phyloP scores from a whole-genome alignment of 2,888 invertebrate species.

The Brenthis daphne region DNA sequence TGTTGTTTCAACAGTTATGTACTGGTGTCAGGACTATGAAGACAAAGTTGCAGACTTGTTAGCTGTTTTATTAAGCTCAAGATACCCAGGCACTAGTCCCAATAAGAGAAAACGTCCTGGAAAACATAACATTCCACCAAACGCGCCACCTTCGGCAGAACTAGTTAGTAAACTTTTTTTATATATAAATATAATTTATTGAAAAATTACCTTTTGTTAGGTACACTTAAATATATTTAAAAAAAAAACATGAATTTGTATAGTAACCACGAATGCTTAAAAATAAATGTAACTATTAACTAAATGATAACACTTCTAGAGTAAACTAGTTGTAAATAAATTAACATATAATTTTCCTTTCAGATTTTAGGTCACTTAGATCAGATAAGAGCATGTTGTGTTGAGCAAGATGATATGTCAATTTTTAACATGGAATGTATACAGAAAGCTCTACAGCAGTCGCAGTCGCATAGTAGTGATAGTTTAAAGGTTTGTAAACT shows the following conservation, averaged over 20 bases:
- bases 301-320: slow-evolving; percentile 4
- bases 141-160: slow-evolving; percentile 90
- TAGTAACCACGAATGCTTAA: background rate
- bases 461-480: slow-evolving; percentile 94
- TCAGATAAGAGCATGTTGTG: slow-evolving; percentile 90
- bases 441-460: slow-evolving; percentile 94
- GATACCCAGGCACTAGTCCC: slow-evolving; percentile 93
- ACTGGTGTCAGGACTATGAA: slow-evolving; percentile 96
- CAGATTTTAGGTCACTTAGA: slow-evolving; percentile 95
- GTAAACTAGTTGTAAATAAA: slow-evolving; percentile 11
- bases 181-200: no score
- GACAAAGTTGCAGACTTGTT: slow-evolving; percentile 93
- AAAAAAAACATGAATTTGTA: no score
- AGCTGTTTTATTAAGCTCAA: slow-evolving; percentile 88
- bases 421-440: slow-evolving; percentile 94
- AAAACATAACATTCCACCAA: slow-evolving; percentile 86
- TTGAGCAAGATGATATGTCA: slow-evolving; percentile 85
- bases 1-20: slow-evolving; percentile 94
- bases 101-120: slow-evolving; percentile 94
- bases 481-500: slow-evolving; percentile 85
- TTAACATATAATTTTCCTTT: slow-evolving; percentile 33
- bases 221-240: no score
- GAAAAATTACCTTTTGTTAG: no score
- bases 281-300: background rate
- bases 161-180: slow-evolving; percentile 76